These are phyloP conservation scores for Arnoldichthys spilopterus DNA, from an alignment of 2,797 vertebrate species.

Conservation along the genomic window DNA sequence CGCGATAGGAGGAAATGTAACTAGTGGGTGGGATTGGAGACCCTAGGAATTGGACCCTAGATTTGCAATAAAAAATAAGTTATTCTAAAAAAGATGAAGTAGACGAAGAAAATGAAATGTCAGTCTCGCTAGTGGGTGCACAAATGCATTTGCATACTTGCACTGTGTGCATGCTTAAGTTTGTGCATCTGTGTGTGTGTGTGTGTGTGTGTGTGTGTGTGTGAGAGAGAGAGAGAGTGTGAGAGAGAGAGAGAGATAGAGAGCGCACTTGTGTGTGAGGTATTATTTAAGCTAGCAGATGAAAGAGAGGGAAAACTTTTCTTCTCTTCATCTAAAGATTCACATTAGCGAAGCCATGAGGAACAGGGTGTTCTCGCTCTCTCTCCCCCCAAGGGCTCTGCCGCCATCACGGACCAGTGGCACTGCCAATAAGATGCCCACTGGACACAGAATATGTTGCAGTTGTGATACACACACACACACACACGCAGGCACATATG, in stretches of 20 bases:
- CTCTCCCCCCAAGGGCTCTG: not conserved
- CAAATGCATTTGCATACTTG: not conserved
- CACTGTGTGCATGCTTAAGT: not conserved
- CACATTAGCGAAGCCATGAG: constrained; percentile 42
- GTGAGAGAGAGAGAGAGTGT: not conserved
- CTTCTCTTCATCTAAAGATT: not conserved
- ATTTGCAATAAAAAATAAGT: too few relatives aligned
- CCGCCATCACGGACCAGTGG: not conserved
- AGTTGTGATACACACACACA: constrained; percentile 1
- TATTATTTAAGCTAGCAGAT: not conserved
- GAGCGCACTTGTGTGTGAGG: not conserved
- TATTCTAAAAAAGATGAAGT: too few relatives aligned
- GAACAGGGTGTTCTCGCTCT: not conserved
- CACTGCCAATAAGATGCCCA: constrained; percentile 5
- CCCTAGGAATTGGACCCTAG: too few relatives aligned
- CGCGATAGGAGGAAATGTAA: too few relatives aligned
- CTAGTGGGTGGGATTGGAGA: too few relatives aligned
- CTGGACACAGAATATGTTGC: not conserved
- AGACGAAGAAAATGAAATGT: too few relatives aligned
- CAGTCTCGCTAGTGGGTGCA: too few relatives aligned
- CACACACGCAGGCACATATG: constrained; percentile 10
- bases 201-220: not conserved
- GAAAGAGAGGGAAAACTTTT: not conserved
- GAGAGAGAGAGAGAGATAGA: not conserved
- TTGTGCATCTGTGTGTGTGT: not conserved